Conservation (phyloP, 2,888 invertebrate species). For the Phlogophora meticulosa region DNA sequence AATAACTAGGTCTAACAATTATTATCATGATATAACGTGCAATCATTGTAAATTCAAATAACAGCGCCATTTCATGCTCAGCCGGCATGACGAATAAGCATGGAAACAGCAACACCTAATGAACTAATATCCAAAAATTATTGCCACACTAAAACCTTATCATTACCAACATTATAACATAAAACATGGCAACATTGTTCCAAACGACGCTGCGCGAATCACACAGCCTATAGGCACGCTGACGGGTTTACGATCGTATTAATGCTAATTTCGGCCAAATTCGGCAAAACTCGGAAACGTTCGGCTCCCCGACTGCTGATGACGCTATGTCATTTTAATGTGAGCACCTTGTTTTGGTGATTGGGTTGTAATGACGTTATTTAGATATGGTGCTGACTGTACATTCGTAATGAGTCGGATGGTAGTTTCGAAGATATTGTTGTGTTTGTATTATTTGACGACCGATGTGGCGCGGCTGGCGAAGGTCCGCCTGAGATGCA, state of each 20-base stretch:
- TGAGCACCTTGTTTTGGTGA: constrained; percentile 68
- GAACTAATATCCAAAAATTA: constrained; percentile 62
- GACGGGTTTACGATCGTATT: constrained; percentile 75
- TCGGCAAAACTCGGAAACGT: constrained; percentile 60
- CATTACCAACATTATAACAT: constrained; percentile 56
- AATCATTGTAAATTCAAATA: constrained; percentile 29
- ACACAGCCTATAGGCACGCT: constrained; percentile 71
- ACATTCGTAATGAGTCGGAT: constrained; percentile 16
- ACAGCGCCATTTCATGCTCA: constrained; percentile 17
- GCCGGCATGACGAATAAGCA: constrained; percentile 44
- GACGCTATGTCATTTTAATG: constrained; percentile 73
- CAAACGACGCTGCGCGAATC: constrained; percentile 70
- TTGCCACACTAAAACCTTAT: constrained; percentile 61
- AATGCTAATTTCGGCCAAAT: constrained; percentile 72
- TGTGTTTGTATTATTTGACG: no score
- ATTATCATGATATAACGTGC: no score
- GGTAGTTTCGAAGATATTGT: constrained; percentile 4
- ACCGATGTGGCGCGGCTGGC: no score
- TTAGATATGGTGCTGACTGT: constrained; percentile 34
- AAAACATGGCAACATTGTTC: constrained; percentile 67
- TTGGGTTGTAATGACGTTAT: constrained; percentile 61
- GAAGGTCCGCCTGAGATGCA: no score
- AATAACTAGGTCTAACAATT: no score
- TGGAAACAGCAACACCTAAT: constrained; percentile 47
- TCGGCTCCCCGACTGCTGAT: constrained; percentile 54